phyloP scores from a whole-genome alignment of 1,140 invertebrate species.

The Panagrolaimus sp. region DNA sequence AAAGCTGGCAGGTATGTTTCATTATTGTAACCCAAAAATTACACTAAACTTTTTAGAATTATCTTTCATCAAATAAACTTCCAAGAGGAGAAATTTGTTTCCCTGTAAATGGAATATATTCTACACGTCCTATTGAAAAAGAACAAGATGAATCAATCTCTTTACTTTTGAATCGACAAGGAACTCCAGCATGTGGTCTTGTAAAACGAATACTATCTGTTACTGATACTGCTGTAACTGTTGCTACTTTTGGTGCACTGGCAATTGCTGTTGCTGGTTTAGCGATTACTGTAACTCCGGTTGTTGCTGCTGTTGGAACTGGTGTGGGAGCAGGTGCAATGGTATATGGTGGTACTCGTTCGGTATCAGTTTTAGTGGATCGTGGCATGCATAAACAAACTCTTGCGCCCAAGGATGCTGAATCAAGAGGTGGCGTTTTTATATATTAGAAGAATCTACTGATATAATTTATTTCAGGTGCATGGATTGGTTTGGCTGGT shows the following conservation, averaged over 20 bases:
- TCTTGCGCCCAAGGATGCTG: neutral
- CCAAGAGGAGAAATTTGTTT: neutral
- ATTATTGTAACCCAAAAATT: no score
- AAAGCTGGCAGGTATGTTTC: neutral
- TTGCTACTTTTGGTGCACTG: neutral
- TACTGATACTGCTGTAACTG: neutral
- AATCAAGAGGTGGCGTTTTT: neutral
- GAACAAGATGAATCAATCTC: neutral
- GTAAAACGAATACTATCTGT: neutral
- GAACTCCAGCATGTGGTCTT: neutral
- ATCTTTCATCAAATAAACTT: neutral
- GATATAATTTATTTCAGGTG: no score
- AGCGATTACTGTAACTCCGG: neutral
- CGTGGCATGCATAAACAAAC: slow-evolving; percentile 4
- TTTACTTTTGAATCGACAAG: neutral
- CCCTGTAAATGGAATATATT: neutral
- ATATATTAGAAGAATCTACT: no score
- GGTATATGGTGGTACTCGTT: neutral
- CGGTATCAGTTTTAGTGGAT: neutral
- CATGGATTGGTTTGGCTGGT: no score
- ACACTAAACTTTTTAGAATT: neutral
- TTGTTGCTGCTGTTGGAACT: neutral
- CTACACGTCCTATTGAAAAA: neutral
- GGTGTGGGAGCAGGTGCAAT: neutral
- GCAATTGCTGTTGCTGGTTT: neutral